Evolutionary conservation across 2,888 invertebrate species (phyloP).

Genomic region (Scaptomyza cyrtandrae): DNA sequence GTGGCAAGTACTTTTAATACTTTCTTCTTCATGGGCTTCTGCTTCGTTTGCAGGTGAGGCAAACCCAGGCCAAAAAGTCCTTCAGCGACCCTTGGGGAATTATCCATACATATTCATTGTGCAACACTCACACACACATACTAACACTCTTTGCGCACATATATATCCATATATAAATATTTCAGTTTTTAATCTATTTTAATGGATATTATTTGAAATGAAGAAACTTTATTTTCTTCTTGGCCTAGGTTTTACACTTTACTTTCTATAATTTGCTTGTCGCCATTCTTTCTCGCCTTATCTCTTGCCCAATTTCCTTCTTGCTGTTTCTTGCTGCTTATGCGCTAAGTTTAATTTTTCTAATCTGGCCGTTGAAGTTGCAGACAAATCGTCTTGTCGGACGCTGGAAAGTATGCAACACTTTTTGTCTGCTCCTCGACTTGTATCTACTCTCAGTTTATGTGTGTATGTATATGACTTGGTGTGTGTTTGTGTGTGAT

Average conservation of each 20-base stretch:
- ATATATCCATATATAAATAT: conserved; percentile 71
- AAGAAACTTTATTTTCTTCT: conserved; percentile 36
- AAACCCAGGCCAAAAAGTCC: conserved; percentile 7
- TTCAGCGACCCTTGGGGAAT: conserved; percentile 46
- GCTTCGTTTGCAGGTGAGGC: conserved; percentile 46
- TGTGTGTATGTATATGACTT: not conserved
- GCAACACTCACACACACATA: not conserved
- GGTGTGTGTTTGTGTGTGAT: conserved; percentile 21
- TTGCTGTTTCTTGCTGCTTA: not conserved
- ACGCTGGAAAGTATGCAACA: conserved; percentile 72
- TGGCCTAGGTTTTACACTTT: conserved; percentile 47
- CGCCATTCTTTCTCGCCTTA: conserved; percentile 26
- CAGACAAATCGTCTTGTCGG: conserved; percentile 46
- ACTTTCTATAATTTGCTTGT: conserved; percentile 64
- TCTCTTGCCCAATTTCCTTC: not conserved
- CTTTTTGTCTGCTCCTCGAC: conserved; percentile 49
- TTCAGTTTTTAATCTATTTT: conserved; percentile 82
- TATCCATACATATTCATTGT: conserved; percentile 59
- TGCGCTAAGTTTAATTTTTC: conserved; percentile 65
- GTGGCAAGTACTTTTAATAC: conserved; percentile 76
- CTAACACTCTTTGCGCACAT: not conserved
- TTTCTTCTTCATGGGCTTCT: conserved; percentile 56
- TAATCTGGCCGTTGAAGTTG: conserved; percentile 56
- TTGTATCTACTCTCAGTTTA: conserved; percentile 5
- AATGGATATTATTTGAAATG: conserved; percentile 76